Evolutionary conservation across 2,888 invertebrate species (phyloP).

Genomic region (Caenorhabditis macrosperma): DNA sequence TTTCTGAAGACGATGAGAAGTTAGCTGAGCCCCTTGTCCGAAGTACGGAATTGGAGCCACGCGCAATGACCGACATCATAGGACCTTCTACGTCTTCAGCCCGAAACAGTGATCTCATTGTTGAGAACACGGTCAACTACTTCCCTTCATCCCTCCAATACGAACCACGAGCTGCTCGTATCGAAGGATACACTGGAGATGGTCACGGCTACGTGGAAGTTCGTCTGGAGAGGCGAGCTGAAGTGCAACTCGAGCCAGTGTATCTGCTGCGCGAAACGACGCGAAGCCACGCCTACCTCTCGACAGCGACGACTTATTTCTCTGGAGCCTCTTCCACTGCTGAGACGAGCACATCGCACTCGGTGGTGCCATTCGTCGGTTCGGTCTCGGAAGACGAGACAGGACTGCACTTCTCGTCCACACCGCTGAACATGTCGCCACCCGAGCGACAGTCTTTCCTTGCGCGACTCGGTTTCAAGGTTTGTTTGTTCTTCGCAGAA

Average conservation of each 20-base stretch:
- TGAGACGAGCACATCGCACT: slow-evolving; percentile 6
- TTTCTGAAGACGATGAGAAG: not conserved
- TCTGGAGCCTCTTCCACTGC: slow-evolving; percentile 32
- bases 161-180: slow-evolving; percentile 39
- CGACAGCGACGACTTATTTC: slow-evolving; percentile 53
- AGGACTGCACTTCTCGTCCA: slow-evolving; percentile 65
- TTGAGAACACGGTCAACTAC: slow-evolving; percentile 40
- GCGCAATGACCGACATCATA: not conserved
- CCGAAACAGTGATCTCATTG: not conserved
- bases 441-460: slow-evolving; percentile 54
- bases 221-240: slow-evolving; percentile 61
- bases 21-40: not conserved
- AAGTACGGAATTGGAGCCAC: slow-evolving; percentile 14
- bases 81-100: slow-evolving; percentile 4
- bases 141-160: slow-evolving; percentile 50
- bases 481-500: slow-evolving; percentile 18
- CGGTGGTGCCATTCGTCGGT: slow-evolving; percentile 42
- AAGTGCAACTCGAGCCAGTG: slow-evolving; percentile 66
- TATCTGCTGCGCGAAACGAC: slow-evolving; percentile 56
- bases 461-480: slow-evolving; percentile 65
- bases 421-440: slow-evolving; percentile 57
- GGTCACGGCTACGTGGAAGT: slow-evolving; percentile 63
- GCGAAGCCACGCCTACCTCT: slow-evolving; percentile 56
- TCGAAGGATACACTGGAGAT: slow-evolving; percentile 57
- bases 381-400: slow-evolving; percentile 63